Evolutionary conservation across 2,888 invertebrate species (phyloP).

Genomic region (Brachycybe producta): DNA sequence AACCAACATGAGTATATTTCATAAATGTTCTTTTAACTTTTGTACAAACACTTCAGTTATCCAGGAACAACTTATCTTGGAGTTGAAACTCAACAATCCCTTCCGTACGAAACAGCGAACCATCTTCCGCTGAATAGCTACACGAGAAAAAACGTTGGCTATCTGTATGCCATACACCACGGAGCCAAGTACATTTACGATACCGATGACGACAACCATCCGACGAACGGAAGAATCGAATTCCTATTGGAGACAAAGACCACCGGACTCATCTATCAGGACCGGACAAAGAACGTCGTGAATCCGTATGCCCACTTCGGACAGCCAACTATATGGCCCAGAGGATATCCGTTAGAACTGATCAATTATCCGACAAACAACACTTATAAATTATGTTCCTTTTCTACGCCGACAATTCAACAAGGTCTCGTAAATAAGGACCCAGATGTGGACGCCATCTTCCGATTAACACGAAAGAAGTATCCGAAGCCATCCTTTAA

Average conservation of each 20-base stretch:
- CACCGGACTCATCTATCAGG: slow-evolving; percentile 7
- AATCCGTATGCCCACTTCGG: slow-evolving; percentile 17
- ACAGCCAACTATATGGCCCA: slow-evolving; percentile 14
- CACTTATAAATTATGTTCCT: slow-evolving; percentile 10
- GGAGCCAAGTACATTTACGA: slow-evolving; percentile 19
- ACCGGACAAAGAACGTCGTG: background rate
- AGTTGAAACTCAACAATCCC: slow-evolving; percentile 6
- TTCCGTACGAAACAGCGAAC: slow-evolving; percentile 5
- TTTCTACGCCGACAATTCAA: slow-evolving; percentile 12
- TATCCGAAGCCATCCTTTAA: background rate
- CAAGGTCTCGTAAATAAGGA: slow-evolving; percentile 15
- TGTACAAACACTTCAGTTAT: slow-evolving; percentile 6
- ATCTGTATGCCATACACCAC: slow-evolving; percentile 18
- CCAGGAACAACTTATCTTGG: slow-evolving; percentile 11
- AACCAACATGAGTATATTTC: too few relatives aligned
- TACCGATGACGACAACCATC: slow-evolving; percentile 19
- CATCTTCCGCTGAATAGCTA: slow-evolving; percentile 17
- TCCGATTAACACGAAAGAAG: slow-evolving; percentile 5
- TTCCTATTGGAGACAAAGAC: background rate
- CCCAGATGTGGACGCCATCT: slow-evolving; percentile 14
- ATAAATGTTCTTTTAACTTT: background rate
- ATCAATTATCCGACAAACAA: background rate
- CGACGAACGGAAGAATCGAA: background rate
- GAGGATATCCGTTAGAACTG: slow-evolving; percentile 12
- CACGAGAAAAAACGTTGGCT: slow-evolving; percentile 19